A percentile compares a stretch with the other conserved stretches of the same genome.
These are phyloP conservation scores for Patella depressa DNA, from an alignment of 2,888 invertebrate species.

Conservation along the genomic window DNA sequence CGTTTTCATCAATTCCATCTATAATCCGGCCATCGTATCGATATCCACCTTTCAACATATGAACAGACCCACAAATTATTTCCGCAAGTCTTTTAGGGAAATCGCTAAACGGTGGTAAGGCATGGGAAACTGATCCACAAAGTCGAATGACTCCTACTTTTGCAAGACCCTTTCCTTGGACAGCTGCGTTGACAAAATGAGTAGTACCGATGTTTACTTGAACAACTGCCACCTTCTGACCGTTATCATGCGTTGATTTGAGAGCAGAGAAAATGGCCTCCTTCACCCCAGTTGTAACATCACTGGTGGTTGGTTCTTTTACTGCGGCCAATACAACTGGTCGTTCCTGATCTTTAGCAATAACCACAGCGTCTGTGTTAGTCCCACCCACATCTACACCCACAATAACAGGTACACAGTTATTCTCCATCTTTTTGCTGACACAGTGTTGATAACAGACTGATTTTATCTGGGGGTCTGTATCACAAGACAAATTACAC, in stretches of 20 bases:
- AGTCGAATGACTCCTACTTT: slow-evolving; percentile 62
- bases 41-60: slow-evolving; percentile 60
- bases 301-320: slow-evolving; percentile 59
- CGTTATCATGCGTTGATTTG: slow-evolving; percentile 19
- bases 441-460: too few species aligned
- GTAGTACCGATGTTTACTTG: slow-evolving; percentile 67
- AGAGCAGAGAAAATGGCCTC: slow-evolving; percentile 37
- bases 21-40: slow-evolving; percentile 61
- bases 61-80: slow-evolving; percentile 42
- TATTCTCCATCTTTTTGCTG: slow-evolving; percentile 4
- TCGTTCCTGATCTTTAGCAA: slow-evolving; percentile 35
- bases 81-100: slow-evolving; percentile 52
- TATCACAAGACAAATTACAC: too few species aligned
- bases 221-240: slow-evolving; percentile 26
- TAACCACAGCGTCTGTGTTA: slow-evolving; percentile 65
- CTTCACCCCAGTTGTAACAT: slow-evolving; percentile 58
- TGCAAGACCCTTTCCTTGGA: slow-evolving; percentile 58
- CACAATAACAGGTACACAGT: slow-evolving; percentile 40
- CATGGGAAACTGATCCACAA: slow-evolving; percentile 59
- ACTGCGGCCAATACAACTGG: slow-evolving; percentile 47
- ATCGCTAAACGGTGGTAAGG: slow-evolving; percentile 61
- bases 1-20: slow-evolving; percentile 43
- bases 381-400: slow-evolving; percentile 69
- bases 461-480: too few species aligned
- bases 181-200: slow-evolving; percentile 67